Percentiles rank a stretch among this genome's conserved stretches.
These are phyloP conservation scores for Syritta pipiens DNA, from an alignment of 2,888 invertebrate genomes.

Conservation along the genomic window DNA sequence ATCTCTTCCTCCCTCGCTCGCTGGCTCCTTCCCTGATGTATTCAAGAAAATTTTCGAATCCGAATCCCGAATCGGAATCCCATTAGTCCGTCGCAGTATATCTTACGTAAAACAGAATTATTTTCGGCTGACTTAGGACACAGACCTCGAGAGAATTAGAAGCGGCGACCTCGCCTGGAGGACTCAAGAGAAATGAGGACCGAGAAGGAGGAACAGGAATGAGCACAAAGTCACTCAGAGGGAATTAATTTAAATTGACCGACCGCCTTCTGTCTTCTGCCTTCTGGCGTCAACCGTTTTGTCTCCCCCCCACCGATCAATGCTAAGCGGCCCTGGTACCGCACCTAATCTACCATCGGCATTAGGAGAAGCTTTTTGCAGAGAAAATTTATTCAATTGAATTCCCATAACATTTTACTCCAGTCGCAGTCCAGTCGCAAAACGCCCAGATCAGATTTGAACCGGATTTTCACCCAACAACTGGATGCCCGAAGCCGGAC, in stretches of 20 bases:
- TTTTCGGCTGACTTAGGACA: constrained; percentile 26
- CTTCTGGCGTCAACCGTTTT: constrained; percentile 1
- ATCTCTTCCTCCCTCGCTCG: too few relatives aligned
- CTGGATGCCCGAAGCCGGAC: too few relatives aligned
- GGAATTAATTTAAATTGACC: constrained; percentile 67
- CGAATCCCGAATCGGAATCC: too few relatives aligned
- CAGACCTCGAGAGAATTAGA: constrained; percentile 10
- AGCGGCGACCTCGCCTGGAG: background rate
- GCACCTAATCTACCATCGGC: constrained; percentile 38
- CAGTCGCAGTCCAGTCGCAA: constrained; percentile 3
- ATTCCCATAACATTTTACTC: constrained; percentile 47
- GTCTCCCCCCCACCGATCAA: constrained; percentile 11
- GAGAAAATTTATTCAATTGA: constrained; percentile 63
- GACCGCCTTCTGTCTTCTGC: constrained; percentile 8
- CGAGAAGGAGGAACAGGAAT: too few relatives aligned
- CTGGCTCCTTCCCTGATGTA: too few relatives aligned
- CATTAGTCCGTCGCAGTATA: constrained; percentile 18
- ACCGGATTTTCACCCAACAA: constrained; percentile 34
- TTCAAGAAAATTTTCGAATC: too few relatives aligned
- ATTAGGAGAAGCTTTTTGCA: constrained; percentile 34
- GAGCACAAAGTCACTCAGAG: constrained; percentile 57
- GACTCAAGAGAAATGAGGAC: background rate
- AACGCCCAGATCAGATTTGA: constrained; percentile 29
- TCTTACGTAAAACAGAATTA: constrained; percentile 33
- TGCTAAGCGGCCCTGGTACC: constrained; percentile 20